Conservation (phyloP, 1,140 invertebrate species). For the Antheraea pernyi region DNA sequence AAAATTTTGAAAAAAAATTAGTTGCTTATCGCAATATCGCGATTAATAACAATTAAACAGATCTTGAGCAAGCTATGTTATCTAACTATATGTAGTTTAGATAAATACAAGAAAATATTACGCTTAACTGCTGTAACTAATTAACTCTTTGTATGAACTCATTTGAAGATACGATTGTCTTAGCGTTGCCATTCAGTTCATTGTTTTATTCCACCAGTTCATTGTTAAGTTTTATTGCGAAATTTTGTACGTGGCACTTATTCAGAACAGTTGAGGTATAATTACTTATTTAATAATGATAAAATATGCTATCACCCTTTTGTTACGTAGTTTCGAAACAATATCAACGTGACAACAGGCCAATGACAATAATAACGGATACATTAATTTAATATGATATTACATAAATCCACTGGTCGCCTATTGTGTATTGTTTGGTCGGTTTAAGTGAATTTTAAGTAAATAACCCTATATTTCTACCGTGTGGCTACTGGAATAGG, state of each 20-base stretch:
- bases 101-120: background rate
- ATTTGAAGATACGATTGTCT: slow-evolving; percentile 30
- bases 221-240: slow-evolving; percentile 31
- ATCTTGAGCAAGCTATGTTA: background rate
- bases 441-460: no score
- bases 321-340: background rate
- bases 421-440: no score
- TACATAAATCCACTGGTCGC: no score
- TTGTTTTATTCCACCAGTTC: slow-evolving; percentile 35
- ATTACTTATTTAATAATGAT: background rate
- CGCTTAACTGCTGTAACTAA: slow-evolving; percentile 8
- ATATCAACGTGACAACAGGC: no score
- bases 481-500: no score
- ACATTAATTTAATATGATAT: no score
- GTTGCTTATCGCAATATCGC: no score
- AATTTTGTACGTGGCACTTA: slow-evolving; percentile 9
- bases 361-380: no score
- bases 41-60: background rate
- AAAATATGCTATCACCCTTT: background rate
- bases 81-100: background rate
- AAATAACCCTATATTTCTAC: no score
- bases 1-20: no score
- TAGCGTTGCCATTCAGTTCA: slow-evolving; percentile 20
- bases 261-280: background rate
- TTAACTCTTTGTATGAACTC: slow-evolving; percentile 23